Evolutionary conservation across 2,888 invertebrate species (phyloP), one percentile per base, ranked within the genome.

Genomic region (Notodonta dromedarius): DNA sequence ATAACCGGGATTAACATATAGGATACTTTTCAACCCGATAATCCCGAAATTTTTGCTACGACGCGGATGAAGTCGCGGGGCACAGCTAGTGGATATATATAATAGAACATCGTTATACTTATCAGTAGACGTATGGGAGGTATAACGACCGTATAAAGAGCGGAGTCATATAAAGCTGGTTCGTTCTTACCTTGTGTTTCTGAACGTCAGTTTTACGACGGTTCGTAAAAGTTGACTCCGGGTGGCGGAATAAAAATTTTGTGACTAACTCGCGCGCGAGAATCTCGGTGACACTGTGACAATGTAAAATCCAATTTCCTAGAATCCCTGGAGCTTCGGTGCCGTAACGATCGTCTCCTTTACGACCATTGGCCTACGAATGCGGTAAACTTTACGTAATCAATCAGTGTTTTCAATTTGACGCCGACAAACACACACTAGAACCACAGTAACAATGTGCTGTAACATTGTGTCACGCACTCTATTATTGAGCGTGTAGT

Each of bases 221-320:
- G 76, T 78, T 71, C 80, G 76, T 84, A 83, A 86, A 86, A 69
- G 80, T 83, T 74, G 73, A 70, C 78, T 78, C 78, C 76, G 78
- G 76, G 76, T 69, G 71, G 76, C 69, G 72, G 71, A 82, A 85
- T 83, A 84, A 84, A 71, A 81, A 56, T 77, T 80, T 83, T 80
- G 81, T 74, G 80, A 79, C 78, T 73, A 82, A 72, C 61, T 75
- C 65, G 70, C 69, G 70, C 62, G 71, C 76, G 63, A 77, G 79
- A 77, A 79, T 73, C 74, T 76, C 74, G 69, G 72, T 75, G 63
- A 63, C 65, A 63, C 65, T 62, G 80, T 79, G 77, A 85, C 85
- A 86, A 83, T 82, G 85, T 87, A 79, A 78, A 84, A 87, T 82
- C 81, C 81, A 85, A 87, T 87, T 84, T 82, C 76, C 81, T 77